Evolutionary conservation across 1,140 invertebrate species (phyloP).

Genomic region (Scaptomyza graminum): DNA sequence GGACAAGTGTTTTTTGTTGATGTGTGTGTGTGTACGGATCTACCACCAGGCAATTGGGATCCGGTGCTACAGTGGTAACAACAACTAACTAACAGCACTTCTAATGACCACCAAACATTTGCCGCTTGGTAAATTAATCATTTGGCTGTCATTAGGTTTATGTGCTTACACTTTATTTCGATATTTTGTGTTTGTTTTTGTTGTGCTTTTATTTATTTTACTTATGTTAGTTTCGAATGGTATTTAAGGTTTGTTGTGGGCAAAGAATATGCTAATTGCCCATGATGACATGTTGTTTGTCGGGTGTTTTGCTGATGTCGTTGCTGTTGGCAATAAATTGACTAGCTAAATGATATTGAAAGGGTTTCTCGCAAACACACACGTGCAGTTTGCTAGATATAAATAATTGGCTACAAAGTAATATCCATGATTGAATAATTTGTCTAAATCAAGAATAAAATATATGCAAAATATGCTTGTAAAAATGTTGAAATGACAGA

Average conservation of each 20-base stretch:
- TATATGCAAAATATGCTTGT: neutral
- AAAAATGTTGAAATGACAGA: neutral
- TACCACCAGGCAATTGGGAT: constrained; percentile 7
- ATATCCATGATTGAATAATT: neutral
- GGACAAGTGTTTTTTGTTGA: constrained; percentile 4
- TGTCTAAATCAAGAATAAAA: constrained; percentile 3
- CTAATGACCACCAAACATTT: constrained; percentile 37
- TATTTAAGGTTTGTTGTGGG: constrained; percentile 12
- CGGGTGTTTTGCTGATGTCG: constrained; percentile 2
- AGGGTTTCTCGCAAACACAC: constrained; percentile 4
- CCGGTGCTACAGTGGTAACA: constrained; percentile 22
- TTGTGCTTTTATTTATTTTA: constrained; percentile 6
- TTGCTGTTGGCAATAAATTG: constrained; percentile 31
- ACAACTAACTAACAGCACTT: constrained; percentile 36
- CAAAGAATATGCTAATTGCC: constrained; percentile 40
- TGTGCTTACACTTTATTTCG: constrained; percentile 31
- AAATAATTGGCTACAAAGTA: neutral
- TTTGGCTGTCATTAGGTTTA: constrained; percentile 45
- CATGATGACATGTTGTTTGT: constrained; percentile 32
- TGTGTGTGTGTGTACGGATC: constrained; percentile 3
- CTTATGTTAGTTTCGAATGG: neutral
- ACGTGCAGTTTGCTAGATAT: constrained; percentile 1
- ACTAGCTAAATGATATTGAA: constrained; percentile 28
- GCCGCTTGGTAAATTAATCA: constrained; percentile 50
- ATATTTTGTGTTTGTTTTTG: constrained; percentile 5